Evolutionary conservation across 2,888 invertebrate species (phyloP), one percentile per base, ranked within the genome.

Genomic region (Trichogramma dendrolimi): DNA sequence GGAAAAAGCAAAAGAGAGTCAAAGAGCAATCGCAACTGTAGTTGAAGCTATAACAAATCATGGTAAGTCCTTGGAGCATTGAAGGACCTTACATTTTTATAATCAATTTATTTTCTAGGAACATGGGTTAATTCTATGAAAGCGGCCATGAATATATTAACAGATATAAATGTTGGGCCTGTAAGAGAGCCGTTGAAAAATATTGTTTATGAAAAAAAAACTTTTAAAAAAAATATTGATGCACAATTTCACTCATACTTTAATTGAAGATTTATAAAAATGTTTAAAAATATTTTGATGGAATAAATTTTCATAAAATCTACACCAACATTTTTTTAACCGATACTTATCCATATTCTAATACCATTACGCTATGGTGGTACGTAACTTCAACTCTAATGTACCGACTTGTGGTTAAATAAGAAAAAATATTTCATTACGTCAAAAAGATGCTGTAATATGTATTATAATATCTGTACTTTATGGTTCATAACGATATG

Each of bases 101-200:
- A 27, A 50, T 38, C 38, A 38, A 38, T 27, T n/a, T 49, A 39
- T 54, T 53, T 44, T 41, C 3, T 72, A 87, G 88, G 87, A 64
- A 72, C 81, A 4, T 88, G 88, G 88, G 87, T 89, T 8, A 84
- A 86, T 5, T 82, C 85, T 27, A 87, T 89, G 87, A 90, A 90
- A 77, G 81, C 81, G 5, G 87, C 87, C 2, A 89, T 88, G 88
- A 82, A 83, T 67, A 72, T 85, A 6, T 83, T 84, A 0, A 81
- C 89, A 41, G 81, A 86, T 63, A 5, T 66, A n/a, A 58, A 48
- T 11, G 81, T 87, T 47, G 89, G 89, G 0, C 83, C 85, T 0
- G 84, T 85, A 0, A 81, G 87, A 4, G 73, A 82, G 5, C 89
- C 89, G 0, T 80, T 87, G 53, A 75, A 71, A 48, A 76, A 83